phyloP scores from a whole-genome alignment of 1,140 invertebrate species.

The Dufourea novaeangliae region DNA sequence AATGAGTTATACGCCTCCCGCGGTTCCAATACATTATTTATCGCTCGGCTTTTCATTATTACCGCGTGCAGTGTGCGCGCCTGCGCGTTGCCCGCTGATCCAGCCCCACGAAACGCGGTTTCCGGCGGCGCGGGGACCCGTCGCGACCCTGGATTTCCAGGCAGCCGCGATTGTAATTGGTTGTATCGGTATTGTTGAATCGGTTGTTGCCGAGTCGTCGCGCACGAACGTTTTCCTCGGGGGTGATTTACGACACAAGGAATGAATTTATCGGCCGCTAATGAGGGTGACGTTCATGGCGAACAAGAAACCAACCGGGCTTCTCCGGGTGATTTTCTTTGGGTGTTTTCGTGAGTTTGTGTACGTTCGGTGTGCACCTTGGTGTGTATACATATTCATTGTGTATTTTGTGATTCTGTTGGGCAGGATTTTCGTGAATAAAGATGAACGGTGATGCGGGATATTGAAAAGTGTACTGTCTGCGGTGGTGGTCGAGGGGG shows the following conservation, averaged over 20 bases:
- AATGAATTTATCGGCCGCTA: conserved; percentile 1
- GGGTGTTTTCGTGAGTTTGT: too few species aligned
- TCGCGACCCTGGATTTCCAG: background rate
- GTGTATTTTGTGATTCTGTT: too few species aligned
- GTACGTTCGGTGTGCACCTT: too few species aligned
- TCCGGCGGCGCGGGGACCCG: conserved; percentile 21
- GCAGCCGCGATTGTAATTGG: conserved; percentile 26
- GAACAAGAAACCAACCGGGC: background rate
- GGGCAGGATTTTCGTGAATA: too few species aligned
- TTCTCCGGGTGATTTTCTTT: too few species aligned
- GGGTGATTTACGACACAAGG: background rate
- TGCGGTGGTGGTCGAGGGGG: too few species aligned
- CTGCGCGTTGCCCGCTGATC: too few species aligned
- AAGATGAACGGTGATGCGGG: too few species aligned
- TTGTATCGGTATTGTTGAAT: conserved; percentile 19
- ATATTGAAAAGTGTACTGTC: too few species aligned
- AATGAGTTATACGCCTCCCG: conserved; percentile 80
- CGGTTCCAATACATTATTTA: conserved; percentile 81
- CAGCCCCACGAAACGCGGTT: conserved; percentile 53
- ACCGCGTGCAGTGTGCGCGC: conserved; percentile 58
- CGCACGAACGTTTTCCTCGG: background rate
- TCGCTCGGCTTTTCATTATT: conserved; percentile 80
- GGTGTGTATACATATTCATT: too few species aligned
- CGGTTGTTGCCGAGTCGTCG: background rate
- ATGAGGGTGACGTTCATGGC: background rate